Conservation (phyloP, 2,888 invertebrate genomes). For the Octodonta nipae region DNA sequence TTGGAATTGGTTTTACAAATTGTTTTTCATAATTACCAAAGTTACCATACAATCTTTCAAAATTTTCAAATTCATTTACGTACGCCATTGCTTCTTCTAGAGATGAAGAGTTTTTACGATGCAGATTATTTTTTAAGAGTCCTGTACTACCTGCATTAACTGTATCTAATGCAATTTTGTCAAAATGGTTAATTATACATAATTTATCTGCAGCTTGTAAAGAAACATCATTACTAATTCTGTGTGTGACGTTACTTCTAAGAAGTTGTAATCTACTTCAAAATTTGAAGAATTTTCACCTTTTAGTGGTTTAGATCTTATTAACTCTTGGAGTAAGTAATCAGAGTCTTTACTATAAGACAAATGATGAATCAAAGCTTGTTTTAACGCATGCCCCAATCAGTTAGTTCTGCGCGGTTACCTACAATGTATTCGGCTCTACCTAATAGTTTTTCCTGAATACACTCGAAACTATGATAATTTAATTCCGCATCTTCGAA, state of each 20-base stretch:
- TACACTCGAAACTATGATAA: constrained; percentile 7
- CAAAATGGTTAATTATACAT: neutral
- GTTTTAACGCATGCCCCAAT: no score
- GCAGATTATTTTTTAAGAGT: neutral
- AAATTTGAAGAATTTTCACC: constrained; percentile 4
- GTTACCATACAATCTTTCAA: neutral
- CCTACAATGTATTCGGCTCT: constrained; percentile 7
- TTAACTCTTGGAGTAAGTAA: constrained; percentile 5
- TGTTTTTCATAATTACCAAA: neutral
- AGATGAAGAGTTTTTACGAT: no score
- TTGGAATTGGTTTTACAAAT: no score
- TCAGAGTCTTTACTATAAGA: constrained; percentile 5
- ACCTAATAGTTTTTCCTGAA: constrained; percentile 7
- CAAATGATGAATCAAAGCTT: no score
- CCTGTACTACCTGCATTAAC: neutral
- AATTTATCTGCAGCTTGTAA: neutral
- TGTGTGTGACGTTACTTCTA: neutral
- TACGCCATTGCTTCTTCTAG: no score
- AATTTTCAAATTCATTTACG: no score
- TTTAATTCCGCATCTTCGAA: neutral
- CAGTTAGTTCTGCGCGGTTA: constrained; percentile 5
- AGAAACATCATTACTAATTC: neutral
- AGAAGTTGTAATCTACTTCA: constrained; percentile 2
- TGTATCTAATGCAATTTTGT: neutral
- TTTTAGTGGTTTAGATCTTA: constrained; percentile 4